These are phyloP conservation scores for Agonopterix alstromeriana DNA, from an alignment of 2,888 invertebrate genomes.

Conservation along the genomic window DNA sequence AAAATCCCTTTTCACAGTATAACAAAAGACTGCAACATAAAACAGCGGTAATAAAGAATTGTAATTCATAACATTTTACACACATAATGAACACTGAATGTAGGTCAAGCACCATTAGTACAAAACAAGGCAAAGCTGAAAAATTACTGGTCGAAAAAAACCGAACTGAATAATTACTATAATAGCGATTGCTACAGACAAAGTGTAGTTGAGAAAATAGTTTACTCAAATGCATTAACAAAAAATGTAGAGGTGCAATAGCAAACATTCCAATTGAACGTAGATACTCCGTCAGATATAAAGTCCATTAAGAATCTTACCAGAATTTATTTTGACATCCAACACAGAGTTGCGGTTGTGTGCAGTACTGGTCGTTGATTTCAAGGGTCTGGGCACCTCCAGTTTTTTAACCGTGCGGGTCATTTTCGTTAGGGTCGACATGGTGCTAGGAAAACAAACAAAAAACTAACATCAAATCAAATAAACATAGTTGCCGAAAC, in stretches of 20 bases:
- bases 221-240: no score
- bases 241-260: no score
- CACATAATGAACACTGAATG: conserved; percentile 4
- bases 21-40: not conserved
- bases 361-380: conserved; percentile 76
- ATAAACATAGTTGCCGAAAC: conserved; percentile 9
- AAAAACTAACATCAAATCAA: not conserved
- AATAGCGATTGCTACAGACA: no score
- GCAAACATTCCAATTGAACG: no score
- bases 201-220: no score
- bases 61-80: conserved; percentile 5
- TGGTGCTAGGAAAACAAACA: conserved; percentile 44
- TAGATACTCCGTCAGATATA: not conserved
- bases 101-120: conserved; percentile 6
- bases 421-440: conserved; percentile 79
- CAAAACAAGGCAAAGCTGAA: conserved; percentile 1
- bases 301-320: conserved; percentile 34
- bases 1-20: no score
- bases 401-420: conserved; percentile 84
- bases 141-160: not conserved
- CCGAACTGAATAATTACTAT: not conserved
- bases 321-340: conserved; percentile 73
- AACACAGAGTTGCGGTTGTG: conserved; percentile 70
- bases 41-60: not conserved
- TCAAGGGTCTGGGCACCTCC: conserved; percentile 85